Conservation (phyloP, 2,113 vertebrate genomes). For the Neodontobutis hainanensis region DNA sequence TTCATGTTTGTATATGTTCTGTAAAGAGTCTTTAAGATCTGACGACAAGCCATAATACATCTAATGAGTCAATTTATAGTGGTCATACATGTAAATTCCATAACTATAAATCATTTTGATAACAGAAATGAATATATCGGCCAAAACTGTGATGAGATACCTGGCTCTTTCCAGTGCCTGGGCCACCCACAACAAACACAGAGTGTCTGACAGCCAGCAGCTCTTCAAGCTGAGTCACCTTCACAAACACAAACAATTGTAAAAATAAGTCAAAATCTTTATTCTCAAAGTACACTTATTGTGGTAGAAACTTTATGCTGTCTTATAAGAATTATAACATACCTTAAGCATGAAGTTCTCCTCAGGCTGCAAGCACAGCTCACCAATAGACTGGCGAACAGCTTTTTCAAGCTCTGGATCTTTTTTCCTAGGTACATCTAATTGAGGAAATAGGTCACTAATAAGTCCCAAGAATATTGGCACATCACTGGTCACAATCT, state of each 20-base stretch:
- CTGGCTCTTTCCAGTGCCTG: conserved; percentile 80
- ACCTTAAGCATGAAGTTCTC: conserved; percentile 92
- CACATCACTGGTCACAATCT: conserved; percentile 82
- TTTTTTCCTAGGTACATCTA: conserved; percentile 81
- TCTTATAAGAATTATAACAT: not conserved
- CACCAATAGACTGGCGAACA: conserved; percentile 77
- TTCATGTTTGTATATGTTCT: conserved; percentile 77
- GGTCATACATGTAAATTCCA: not conserved
- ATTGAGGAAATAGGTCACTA: conserved; percentile 80
- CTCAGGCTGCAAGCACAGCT: conserved; percentile 83
- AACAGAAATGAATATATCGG: not conserved
- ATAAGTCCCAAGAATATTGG: conserved; percentile 83
- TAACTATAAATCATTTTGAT: not conserved
- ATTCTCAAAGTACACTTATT: not conserved
- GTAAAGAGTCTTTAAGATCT: conserved; percentile 79
- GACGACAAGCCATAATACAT: conserved; percentile 2
- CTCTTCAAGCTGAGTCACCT: conserved; percentile 81
- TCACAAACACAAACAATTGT: conserved; percentile 7
- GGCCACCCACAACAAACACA: conserved; percentile 80
- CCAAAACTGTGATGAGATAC: conserved; percentile 38
- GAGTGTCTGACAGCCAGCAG: conserved; percentile 79
- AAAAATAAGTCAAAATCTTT: not conserved
- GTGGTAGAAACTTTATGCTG: not conserved
- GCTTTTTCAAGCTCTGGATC: conserved; percentile 83
- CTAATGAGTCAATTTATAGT: not conserved